Percentiles rank a stretch among this genome's conserved stretches.
Evolutionary conservation across 2,888 invertebrate genomes (phyloP).

Genomic region (Acheta domesticus): DNA sequence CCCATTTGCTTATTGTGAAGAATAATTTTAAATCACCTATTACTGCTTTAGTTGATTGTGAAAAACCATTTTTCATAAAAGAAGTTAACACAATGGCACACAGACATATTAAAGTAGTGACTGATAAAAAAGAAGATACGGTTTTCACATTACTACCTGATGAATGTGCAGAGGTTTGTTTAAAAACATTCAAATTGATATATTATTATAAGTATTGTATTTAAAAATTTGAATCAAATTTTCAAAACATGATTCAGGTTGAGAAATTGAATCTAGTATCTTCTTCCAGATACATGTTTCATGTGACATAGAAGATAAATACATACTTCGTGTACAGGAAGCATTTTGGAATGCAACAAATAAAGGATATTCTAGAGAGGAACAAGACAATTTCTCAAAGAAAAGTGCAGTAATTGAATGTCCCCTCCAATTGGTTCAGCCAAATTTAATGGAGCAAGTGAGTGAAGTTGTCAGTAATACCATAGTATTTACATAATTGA

Average conservation of each 20-base stretch:
- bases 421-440: not conserved
- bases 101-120: not conserved
- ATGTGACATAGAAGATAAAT: not conserved
- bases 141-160: not conserved
- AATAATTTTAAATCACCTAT: not conserved
- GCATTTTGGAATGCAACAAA: not conserved
- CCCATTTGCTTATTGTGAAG: not conserved
- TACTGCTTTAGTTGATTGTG: not conserved
- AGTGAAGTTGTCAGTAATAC: not conserved
- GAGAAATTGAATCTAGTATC: too few relatives aligned
- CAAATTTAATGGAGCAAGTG: not conserved
- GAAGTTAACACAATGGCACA: not conserved
- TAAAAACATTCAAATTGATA: too few relatives aligned
- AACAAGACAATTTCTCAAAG: not conserved
- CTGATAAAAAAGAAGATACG: not conserved
- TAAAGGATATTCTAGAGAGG: not conserved
- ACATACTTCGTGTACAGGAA: not conserved
- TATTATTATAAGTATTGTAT: too few relatives aligned
- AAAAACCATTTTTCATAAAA: not conserved
- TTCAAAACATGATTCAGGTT: too few relatives aligned
- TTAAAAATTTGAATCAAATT: too few relatives aligned
- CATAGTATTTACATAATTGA: too few relatives aligned
- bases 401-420: conserved; percentile 2
- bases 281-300: not conserved
- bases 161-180: not conserved